A percentile compares a stretch with the other conserved stretches of the same genome.
These are phyloP conservation scores for Ostrea denselamellosa DNA, from an alignment of 1,140 invertebrate species.

Conservation along the genomic window DNA sequence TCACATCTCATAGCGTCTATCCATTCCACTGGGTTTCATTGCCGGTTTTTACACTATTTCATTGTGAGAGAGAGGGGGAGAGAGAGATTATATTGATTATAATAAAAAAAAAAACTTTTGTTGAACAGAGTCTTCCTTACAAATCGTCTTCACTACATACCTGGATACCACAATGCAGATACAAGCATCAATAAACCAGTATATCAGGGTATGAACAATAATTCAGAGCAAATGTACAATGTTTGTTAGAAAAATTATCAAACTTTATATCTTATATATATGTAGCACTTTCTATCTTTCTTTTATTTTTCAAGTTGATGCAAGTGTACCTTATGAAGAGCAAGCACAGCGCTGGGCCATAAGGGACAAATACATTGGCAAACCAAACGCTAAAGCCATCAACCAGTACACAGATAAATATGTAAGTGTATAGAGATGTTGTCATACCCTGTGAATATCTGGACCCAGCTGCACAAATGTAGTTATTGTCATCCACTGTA, in stretches of 20 bases:
- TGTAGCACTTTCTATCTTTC: background rate
- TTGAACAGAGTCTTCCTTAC: slow-evolving; percentile 72
- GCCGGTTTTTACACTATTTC: no score
- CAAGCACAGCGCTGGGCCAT: slow-evolving; percentile 57
- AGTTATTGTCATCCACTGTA: no score
- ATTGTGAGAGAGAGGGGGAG: no score
- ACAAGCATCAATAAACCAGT: slow-evolving; percentile 66
- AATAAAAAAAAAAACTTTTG: background rate
- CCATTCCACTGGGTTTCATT: no score
- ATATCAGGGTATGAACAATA: slow-evolving; percentile 64
- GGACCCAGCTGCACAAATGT: background rate
- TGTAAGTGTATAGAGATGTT: slow-evolving; percentile 1
- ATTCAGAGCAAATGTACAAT: background rate
- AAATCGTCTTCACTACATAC: slow-evolving; percentile 72
- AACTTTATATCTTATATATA: no score
- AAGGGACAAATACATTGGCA: slow-evolving; percentile 63
- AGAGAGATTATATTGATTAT: no score
- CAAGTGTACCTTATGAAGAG: slow-evolving; percentile 58
- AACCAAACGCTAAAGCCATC: slow-evolving; percentile 59
- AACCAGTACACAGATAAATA: slow-evolving; percentile 64
- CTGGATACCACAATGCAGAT: slow-evolving; percentile 73
- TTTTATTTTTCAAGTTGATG: slow-evolving; percentile 67
- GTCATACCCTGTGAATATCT: background rate
- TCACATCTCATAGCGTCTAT: no score
- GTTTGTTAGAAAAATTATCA: no score